These are phyloP conservation scores for Anthopleura sola DNA, from an alignment of 64 coral and sea anemone genomes.

Conservation along the genomic window DNA sequence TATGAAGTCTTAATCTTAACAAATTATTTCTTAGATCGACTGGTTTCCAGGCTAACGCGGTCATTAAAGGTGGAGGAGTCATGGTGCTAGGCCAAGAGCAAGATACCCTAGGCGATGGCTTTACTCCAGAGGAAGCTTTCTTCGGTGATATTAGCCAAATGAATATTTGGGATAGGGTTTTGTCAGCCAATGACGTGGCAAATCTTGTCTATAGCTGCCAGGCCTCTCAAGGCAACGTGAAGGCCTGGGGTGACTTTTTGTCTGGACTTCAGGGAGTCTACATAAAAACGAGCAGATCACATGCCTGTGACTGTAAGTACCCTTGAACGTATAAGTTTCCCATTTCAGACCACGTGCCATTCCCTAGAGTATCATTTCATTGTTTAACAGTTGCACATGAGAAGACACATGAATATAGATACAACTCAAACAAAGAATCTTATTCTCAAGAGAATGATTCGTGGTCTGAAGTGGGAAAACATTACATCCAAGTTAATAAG, in stretches of 20 bases:
- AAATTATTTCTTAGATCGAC: neutral
- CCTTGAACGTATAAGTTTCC: neutral
- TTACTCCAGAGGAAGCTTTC: slow-evolving; percentile 92
- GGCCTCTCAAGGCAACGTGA: slow-evolving; percentile 57
- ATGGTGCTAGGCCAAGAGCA: slow-evolving; percentile 95
- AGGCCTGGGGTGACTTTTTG: slow-evolving; percentile 88
- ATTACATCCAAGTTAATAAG: too few relatives aligned
- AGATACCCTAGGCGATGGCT: slow-evolving; percentile 73
- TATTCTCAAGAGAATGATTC: too few relatives aligned
- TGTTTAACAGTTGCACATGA: neutral
- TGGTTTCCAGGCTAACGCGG: slow-evolving; percentile 62
- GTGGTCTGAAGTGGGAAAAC: too few relatives aligned
- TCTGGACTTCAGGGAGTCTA: slow-evolving; percentile 61
- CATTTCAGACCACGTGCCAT: neutral
- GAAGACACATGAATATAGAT: neutral
- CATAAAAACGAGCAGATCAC: slow-evolving; percentile 53
- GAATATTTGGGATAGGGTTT: slow-evolving; percentile 77
- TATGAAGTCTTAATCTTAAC: too few relatives aligned
- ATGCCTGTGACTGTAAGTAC: slow-evolving; percentile 83
- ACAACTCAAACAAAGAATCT: too few relatives aligned
- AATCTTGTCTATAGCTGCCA: slow-evolving; percentile 78
- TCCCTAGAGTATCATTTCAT: neutral
- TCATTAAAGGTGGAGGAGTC: slow-evolving; percentile 76
- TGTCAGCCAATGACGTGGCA: slow-evolving; percentile 54
- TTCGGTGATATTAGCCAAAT: slow-evolving; percentile 92